Base-by-base conservation (phyloP, 2,888 invertebrate species). In the Deladenus siricidicola region DNA sequence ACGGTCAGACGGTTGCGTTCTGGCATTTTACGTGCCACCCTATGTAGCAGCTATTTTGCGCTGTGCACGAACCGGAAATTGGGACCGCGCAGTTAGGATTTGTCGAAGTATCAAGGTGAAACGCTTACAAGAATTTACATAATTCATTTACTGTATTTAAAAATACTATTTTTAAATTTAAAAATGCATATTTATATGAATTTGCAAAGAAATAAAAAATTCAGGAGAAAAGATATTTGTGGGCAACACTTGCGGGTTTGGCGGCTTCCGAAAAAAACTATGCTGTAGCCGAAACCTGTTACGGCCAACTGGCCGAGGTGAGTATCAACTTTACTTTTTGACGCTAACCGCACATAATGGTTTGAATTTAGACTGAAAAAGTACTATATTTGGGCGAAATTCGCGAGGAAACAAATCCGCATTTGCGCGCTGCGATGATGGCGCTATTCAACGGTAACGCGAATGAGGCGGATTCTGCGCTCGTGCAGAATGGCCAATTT, bases 211-310 rank as follows among this genome's bases (percentile, higher is more conserved):
- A 17, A 48, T 62, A 67, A 17, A n/a, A 34, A 10, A 10, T 34
- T 34, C 64, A 80, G 77, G 78, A 79, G 53, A 76, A 78, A n/a
- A n/a, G n/a, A 48, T 66, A 70, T n/a, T 82, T 93, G 19, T 98
- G 96, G 96, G 89, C 92, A 0, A 90, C 90, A 68, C 83, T 96
- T 70, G 96, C 94, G 0, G 90, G 90, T 0, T 84, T 93, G 79
- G 87, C 96, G 1, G 88, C 89, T 60, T 87, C 89, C 68, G 86
- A 87, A 64, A 87, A 88, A 78, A 88, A 93, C 73, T 81, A 92
- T 56, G 86, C 87, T 61, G 87, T 90, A 4, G 92, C 94, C 19
- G 94, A 96, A 82, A 89, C 93, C 78, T 90, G 93, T 0, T 98
- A 90, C 80, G 89, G 92, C 8, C 88, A 89, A 10, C 87, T 91